A percentile compares a stretch with the other conserved stretches of the same genome.
Evolutionary conservation across 2,113 vertebrate species (phyloP).

Genomic region (Oryctolagus cuniculus): mOryCun1.1 NC_091436.1:60381501-60382000

Average conservation of each 20-base stretch:
- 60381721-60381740: slow-evolving; percentile 15
- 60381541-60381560: too few relatives aligned
- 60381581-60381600: too few relatives aligned
- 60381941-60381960: neutral
- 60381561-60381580: too few relatives aligned
- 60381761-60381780: neutral
- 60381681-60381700: neutral
- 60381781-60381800: neutral
- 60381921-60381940: neutral
- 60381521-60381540: too few relatives aligned
- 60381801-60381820: neutral
- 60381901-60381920: neutral
- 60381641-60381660: too few relatives aligned
- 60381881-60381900: neutral
- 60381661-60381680: too few relatives aligned
- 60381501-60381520: too few relatives aligned
- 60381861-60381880: neutral
- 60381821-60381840: neutral
- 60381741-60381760: neutral
- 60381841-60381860: neutral
- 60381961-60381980: neutral
- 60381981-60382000: neutral
- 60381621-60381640: too few relatives aligned
- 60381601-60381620: too few relatives aligned
- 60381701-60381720: slow-evolving; percentile 8